phyloP scores from a whole-genome alignment of 2,888 invertebrate species.

The Ypsolopha sequella region DNA sequence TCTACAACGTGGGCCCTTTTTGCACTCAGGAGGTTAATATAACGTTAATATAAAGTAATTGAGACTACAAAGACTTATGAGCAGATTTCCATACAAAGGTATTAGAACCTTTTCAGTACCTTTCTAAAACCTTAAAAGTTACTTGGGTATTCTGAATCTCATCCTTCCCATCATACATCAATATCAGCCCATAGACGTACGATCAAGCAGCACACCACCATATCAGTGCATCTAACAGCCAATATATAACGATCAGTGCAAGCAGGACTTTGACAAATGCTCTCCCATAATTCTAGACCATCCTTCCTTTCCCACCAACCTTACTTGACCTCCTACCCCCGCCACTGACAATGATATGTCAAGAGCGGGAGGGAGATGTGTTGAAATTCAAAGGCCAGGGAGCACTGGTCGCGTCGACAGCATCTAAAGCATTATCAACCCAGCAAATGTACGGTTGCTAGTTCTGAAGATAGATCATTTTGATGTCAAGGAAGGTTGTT shows the following conservation, averaged over 20 bases:
- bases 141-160: too few relatives aligned
- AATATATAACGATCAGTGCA: slow-evolving; percentile 24
- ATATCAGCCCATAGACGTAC: neutral
- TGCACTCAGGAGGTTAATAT: too few relatives aligned
- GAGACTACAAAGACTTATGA: too few relatives aligned
- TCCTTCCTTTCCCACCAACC: slow-evolving; percentile 21
- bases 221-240: slow-evolving; percentile 1
- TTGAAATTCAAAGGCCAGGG: slow-evolving; percentile 16
- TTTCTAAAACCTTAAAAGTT: too few relatives aligned
- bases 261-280: slow-evolving; percentile 55
- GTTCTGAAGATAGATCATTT: slow-evolving; percentile 13
- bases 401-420: slow-evolving; percentile 25
- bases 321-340: slow-evolving; percentile 18
- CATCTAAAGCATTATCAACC: slow-evolving; percentile 39
- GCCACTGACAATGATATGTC: slow-evolving; percentile 6
- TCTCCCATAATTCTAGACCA: slow-evolving; percentile 39
- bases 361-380: slow-evolving; percentile 5
- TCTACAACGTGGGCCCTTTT: too few relatives aligned
- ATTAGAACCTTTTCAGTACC: too few relatives aligned
- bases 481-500: neutral
- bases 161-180: neutral
- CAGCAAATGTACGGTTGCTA: slow-evolving; percentile 34
- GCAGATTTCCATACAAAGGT: too few relatives aligned
- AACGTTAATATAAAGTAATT: too few relatives aligned
- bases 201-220: neutral